Evolutionary conservation across 2,888 invertebrate genomes (phyloP).

Genomic region (Campopleginae sp.): DNA sequence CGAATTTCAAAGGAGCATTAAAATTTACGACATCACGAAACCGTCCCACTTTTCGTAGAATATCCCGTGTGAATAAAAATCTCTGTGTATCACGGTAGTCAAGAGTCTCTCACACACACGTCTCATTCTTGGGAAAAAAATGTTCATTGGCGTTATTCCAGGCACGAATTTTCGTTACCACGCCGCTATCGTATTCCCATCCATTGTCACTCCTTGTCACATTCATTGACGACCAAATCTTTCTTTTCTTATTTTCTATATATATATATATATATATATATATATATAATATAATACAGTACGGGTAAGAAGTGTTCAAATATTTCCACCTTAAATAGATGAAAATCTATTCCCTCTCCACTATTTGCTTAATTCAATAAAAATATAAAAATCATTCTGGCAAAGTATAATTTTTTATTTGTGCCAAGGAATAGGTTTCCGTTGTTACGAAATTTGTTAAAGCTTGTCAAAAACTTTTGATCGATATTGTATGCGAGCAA

Average conservation of each 20-base stretch:
- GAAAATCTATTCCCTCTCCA: neutral
- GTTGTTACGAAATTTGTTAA: neutral
- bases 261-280: neutral
- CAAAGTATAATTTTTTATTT: neutral
- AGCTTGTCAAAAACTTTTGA: slow-evolving; percentile 2
- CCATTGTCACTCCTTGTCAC: slow-evolving; percentile 50
- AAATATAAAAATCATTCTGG: neutral
- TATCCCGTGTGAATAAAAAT: neutral
- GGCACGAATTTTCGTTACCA: slow-evolving; percentile 60
- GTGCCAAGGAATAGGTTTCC: neutral
- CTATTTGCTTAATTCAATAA: neutral
- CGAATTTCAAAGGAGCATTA: neutral
- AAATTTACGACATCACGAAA: slow-evolving; percentile 1
- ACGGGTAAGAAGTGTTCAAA: slow-evolving; percentile 7
- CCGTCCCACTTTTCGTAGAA: slow-evolving; percentile 24
- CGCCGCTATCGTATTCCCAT: slow-evolving; percentile 66
- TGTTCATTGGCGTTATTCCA: slow-evolving; percentile 50
- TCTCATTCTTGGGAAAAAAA: slow-evolving; percentile 42
- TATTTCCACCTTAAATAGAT: neutral
- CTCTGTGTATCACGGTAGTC: slow-evolving; percentile 54
- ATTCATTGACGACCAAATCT: slow-evolving; percentile 51
- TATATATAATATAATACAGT: slow-evolving; percentile 17
- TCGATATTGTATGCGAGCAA: neutral
- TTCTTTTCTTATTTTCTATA: slow-evolving; percentile 20
- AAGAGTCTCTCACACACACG: slow-evolving; percentile 39